phyloP scores from a whole-genome alignment of 2,888 invertebrate genomes.

The Myopa testacea region DNA sequence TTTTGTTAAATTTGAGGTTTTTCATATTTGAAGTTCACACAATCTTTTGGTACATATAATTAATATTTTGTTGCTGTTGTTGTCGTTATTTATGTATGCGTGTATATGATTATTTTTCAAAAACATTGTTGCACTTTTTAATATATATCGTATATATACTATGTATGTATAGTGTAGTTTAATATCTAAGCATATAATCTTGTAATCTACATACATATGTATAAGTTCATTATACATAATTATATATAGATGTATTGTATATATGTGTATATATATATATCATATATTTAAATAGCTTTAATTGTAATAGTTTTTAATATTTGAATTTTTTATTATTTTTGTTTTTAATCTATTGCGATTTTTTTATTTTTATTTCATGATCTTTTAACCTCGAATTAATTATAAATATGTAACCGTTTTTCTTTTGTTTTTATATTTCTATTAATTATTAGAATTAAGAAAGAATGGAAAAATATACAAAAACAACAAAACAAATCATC shows the following conservation, averaged over 20 bases:
- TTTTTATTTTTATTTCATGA: slow-evolving; percentile 18
- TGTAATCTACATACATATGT: slow-evolving; percentile 30
- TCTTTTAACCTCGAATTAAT: slow-evolving; percentile 1
- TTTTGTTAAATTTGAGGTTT: slow-evolving; percentile 1
- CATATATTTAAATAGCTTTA: slow-evolving; percentile 3
- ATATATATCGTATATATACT: too few relatives aligned
- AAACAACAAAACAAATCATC: too few relatives aligned
- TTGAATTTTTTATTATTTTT: background rate
- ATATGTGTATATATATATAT: slow-evolving; percentile 22
- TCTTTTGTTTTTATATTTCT: background rate
- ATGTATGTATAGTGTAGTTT: background rate
- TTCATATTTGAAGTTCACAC: slow-evolving; percentile 21
- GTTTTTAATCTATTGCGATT: background rate
- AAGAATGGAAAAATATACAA: too few relatives aligned
- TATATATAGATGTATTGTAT: slow-evolving; percentile 29
- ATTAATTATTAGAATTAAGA: too few relatives aligned
- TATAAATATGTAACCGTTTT: background rate
- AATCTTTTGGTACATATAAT: slow-evolving; percentile 9
- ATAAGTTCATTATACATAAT: background rate
- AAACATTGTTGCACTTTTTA: too few relatives aligned
- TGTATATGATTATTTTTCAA: slow-evolving; percentile 11
- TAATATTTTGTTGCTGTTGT: slow-evolving; percentile 16
- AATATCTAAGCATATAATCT: slow-evolving; percentile 17
- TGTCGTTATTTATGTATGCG: slow-evolving; percentile 11
- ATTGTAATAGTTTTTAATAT: background rate